These are phyloP conservation scores for Desmophyllum pertusum DNA, from an alignment of 92 coral and sea anemone genomes.

Conservation along the genomic window DNA sequence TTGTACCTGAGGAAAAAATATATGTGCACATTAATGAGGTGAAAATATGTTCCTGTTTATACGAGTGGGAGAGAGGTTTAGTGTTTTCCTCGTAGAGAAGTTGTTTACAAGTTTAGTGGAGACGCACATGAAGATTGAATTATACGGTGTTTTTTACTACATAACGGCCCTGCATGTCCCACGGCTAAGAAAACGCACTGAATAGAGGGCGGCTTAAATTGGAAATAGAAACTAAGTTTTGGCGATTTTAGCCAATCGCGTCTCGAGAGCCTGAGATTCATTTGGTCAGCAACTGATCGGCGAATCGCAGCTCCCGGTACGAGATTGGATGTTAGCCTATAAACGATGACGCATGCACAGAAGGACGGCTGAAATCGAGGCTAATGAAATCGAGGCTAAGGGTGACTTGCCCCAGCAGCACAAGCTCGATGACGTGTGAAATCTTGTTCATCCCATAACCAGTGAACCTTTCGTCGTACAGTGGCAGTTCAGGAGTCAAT, in stretches of 20 bases:
- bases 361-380: background rate
- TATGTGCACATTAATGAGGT: background rate
- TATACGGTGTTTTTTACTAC: no score
- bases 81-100: background rate
- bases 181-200: no score
- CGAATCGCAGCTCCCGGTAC: no score
- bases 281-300: no score
- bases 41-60: background rate
- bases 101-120: no score
- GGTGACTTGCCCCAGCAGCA: conserved; percentile 19
- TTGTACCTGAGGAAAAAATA: conserved; percentile 24
- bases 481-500: conserved; percentile 27
- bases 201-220: background rate
- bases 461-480: conserved; percentile 47
- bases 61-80: background rate
- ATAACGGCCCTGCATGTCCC: no score
- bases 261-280: no score
- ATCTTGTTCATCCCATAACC: conserved; percentile 61
- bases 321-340: background rate
- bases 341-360: background rate
- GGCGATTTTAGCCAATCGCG: no score
- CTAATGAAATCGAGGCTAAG: background rate
- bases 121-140: no score
- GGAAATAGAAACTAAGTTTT: no score
- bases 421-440: conserved; percentile 44